phyloP scores from a whole-genome alignment of 2,888 invertebrate genomes.

The Mythimna vitellina region DNA sequence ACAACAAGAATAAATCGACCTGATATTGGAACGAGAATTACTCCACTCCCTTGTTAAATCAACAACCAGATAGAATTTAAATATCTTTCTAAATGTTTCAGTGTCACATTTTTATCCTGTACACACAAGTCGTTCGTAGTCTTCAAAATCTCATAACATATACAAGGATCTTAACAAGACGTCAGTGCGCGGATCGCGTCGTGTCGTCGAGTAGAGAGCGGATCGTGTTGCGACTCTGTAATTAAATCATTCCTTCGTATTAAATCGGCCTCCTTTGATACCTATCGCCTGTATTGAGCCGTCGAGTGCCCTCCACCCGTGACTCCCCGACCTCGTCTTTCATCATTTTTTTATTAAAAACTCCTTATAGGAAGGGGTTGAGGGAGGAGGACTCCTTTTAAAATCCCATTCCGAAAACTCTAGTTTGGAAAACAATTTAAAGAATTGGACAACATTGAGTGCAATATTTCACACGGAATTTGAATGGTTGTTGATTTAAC shows the following conservation, averaged over 20 bases:
- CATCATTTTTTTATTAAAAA: constrained; percentile 77
- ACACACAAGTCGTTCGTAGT: background rate
- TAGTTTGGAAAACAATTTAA: constrained; percentile 63
- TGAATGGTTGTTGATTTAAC: constrained; percentile 30
- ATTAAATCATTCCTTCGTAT: constrained; percentile 86
- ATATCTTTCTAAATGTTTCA: background rate
- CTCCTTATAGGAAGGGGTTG: constrained; percentile 70
- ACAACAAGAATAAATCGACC: background rate
- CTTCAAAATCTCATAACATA: constrained; percentile 41
- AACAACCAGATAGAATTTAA: background rate
- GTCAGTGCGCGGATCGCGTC: constrained; percentile 58
- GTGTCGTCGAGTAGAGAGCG: constrained; percentile 66
- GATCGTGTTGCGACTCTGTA: constrained; percentile 83
- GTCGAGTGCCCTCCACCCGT: constrained; percentile 76
- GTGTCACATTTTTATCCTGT: background rate
- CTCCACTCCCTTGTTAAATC: background rate
- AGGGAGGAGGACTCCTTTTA: constrained; percentile 64
- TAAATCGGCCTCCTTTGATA: constrained; percentile 81
- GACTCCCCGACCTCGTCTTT: constrained; percentile 76
- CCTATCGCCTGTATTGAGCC: constrained; percentile 79
- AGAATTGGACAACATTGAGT: constrained; percentile 58
- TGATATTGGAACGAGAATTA: background rate
- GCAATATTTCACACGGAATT: constrained; percentile 60
- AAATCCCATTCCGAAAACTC: constrained; percentile 61
- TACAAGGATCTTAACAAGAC: constrained; percentile 55